Evolutionary conservation across 2,888 invertebrate species (phyloP), one percentile per base, ranked within the genome.

Genomic region (Actias luna): DNA sequence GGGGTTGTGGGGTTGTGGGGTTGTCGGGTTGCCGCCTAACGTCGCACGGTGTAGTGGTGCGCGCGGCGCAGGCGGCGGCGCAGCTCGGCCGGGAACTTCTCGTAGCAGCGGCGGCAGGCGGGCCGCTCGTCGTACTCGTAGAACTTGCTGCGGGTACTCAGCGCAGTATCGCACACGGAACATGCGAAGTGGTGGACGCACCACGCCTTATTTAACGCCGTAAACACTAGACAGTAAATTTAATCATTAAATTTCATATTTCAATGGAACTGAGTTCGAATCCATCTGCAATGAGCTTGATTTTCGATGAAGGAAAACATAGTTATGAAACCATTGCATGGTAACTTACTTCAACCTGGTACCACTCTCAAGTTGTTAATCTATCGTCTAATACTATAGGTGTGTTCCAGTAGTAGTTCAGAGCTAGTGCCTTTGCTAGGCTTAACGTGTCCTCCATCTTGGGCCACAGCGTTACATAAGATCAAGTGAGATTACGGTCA

Each of bases 161-260:
- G 96, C 79, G 99, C 97, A 78, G 96, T 96, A 89, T 99, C 99
- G 91, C 99, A 99, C 69, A 99, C 95, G 4, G 98, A 96, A 88
- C 99, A 99, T 60, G 99, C 97, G 89, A 99, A 99, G 91, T 99
- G 99, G 85, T 99, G 97, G 61, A 98, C 98, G 89, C 99, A 99
- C 99, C 99, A 99, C 57, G 99, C 98, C 92, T 99, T 99, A 92
- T 99, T 99, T 83, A 99, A 93, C 46, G 99, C 99, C 68, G 98
- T 98, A 89, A 99, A 99, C 63, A 98, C 99, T 99, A 90, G 29
- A 62, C 35, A 60, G 22, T 2, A 3, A 3, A 42, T 16, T 16
- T 4, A 39, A 16, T n/a, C n/a, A 39, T 4, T 59, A 31, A 50
- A 60, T 10, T 35, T 22, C 31, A 33, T 25, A 29, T 33, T 33